Conservation (phyloP, 2,797 vertebrate genomes). For the Pteropus rufus region DNA sequence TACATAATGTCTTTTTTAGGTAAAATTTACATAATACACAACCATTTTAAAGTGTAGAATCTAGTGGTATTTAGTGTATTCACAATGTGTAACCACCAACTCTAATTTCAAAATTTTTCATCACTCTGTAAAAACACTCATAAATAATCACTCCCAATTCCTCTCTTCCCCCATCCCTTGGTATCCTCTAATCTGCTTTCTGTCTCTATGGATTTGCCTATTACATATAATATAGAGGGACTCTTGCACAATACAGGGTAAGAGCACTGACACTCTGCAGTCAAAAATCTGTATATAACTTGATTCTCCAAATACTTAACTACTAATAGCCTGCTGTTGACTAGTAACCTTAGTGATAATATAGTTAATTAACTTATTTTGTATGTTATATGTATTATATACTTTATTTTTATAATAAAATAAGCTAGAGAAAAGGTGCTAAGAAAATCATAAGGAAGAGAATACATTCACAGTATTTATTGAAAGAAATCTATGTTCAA, state of each 20-base stretch:
- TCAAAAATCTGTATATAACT: neutral
- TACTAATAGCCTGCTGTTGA: neutral
- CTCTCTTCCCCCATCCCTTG: neutral
- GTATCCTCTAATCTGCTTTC: neutral
- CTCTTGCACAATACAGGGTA: neutral
- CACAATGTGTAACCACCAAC: neutral
- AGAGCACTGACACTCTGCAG: neutral
- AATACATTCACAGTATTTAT: neutral
- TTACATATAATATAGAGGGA: neutral
- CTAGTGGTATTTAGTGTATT: neutral
- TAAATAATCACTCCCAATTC: neutral
- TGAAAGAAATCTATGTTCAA: neutral
- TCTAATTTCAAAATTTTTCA: conserved; percentile 1
- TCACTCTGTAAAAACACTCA: neutral
- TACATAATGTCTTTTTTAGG: neutral
- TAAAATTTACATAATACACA: neutral
- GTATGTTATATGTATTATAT: neutral
- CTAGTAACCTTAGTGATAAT: neutral
- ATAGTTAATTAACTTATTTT: neutral
- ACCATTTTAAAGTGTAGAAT: neutral
- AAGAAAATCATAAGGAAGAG: neutral
- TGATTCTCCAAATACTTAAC: neutral
- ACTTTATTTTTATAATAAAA: neutral
- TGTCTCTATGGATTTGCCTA: neutral
- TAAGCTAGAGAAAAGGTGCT: neutral